Evolutionary conservation across 2,888 invertebrate species (phyloP), one percentile per base, ranked within the genome.

Genomic region (Tridacna gigas): DNA sequence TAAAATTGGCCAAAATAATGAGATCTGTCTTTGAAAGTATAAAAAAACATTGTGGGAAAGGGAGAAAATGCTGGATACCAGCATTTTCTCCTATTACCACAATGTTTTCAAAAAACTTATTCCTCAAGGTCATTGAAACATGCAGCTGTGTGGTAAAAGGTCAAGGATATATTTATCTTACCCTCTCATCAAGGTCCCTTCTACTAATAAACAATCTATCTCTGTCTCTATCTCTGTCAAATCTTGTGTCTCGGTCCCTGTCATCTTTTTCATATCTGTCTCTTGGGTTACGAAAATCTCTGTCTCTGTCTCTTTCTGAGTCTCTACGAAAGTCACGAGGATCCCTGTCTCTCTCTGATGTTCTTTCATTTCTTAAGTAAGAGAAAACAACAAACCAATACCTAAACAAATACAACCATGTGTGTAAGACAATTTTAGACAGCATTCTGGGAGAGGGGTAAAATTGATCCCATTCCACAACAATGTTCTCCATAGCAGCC

Each of bases 151-250:
- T n/a, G n/a, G n/a, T n/a, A n/a, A n/a, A n/a, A n/a, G n/a, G n/a
- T n/a, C n/a, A n/a, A n/a, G n/a, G n/a, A n/a, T n/a, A 51, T 15
- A 25, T 63, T 26, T n/a, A 5, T 61, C 83, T 86, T 87, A 91
- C 91, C 86, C 92, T 77, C 20, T 91, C 90, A 73, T 90, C 89
- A 22, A 84, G 83, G 28, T 88, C 89, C 25, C 89, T 74, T 13
- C 89, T 73, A 63, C 79, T 82, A n/a, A 77, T 74, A 22, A 83
- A 79, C 56, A 79, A 47, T 37, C 82, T 78, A 18, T 90, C 90
- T 61, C 90, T 80, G 25, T 90, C 90, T 60, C 90, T 80, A n/a
- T 90, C 90, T 60, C 89, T 79, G 20, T 89, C 89, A 83, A 80
- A 89, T 71, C 88, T 80, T n/a, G 89, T 69, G 47, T 90, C 91